Evolutionary conservation across 1,140 invertebrate species (phyloP), one percentile per base, ranked within the genome.

Genomic region (Ceratoteleas bidentatus): DNA sequence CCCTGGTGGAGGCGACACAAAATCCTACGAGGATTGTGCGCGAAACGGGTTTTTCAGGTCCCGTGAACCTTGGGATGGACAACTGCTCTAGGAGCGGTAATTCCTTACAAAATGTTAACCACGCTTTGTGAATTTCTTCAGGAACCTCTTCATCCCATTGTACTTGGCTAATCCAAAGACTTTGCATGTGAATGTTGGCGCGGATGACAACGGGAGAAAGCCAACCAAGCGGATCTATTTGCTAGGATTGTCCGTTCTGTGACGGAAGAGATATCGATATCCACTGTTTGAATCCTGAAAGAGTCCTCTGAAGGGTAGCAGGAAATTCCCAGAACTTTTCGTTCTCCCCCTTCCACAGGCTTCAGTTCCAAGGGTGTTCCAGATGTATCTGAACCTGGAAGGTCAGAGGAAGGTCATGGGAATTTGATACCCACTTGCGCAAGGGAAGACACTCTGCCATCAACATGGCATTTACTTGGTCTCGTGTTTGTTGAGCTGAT

Each of bases 181-280:
- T 58, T 69, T 86, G 86, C 33, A 87, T 82, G 0, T 84, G 58
- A 7, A 62, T 58, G 52, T 86, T 87, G 9, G 73, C 74, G 34
- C 50, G 47, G 10, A 87, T 68, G 3, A 76, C 83, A 0, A 85
- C 38, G 0, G 76, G 83, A 11, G 80, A 76, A 11, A 85, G 15
- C 54, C 61, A 83, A 0, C 74, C 75, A 7, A 79, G 52, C 0
- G 69, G 68, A 50, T 83, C 69, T 68, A 13, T 83, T 66, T 13
- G 85, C 82, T 47, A 85, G 33, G 3, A 90, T 81, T 76, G 68
- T 50, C 49, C 60, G 16, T 58, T 70, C 60, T 0, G 66, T 34
- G n/a, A 58, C 11, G 3, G n/a, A 8, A 9, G 49, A 2, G 11
- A 8, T 56, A 13, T 56, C 11, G 7, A 56, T 8, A n/a, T n/a